Evolutionary conservation across 2,888 invertebrate species (phyloP).

Genomic region (Temnothorax ravouxi): DNA sequence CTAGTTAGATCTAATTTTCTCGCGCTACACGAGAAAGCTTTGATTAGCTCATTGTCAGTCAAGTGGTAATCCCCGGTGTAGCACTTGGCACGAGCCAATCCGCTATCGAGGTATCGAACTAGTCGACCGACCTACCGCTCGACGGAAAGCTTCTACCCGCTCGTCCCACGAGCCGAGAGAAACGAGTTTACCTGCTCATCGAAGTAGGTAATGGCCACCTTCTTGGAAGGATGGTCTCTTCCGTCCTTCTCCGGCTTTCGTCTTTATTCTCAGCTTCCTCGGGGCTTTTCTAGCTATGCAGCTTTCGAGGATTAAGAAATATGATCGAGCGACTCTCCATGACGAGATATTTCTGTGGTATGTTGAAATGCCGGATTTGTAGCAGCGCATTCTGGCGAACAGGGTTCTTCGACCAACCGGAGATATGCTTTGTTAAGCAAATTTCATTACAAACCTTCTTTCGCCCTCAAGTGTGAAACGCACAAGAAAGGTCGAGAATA

Average conservation of each 20-base stretch:
- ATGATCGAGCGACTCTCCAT: slow-evolving; percentile 1
- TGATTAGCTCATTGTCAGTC: slow-evolving; percentile 17
- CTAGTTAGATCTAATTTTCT: neutral
- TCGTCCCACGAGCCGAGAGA: slow-evolving; percentile 31
- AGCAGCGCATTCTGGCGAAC: neutral
- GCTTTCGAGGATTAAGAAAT: slow-evolving; percentile 33
- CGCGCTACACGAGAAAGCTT: slow-evolving; percentile 3
- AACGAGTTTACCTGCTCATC: slow-evolving; percentile 61
- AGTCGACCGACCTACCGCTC: slow-evolving; percentile 13
- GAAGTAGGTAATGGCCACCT: slow-evolving; percentile 56
- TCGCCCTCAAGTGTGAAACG: neutral
- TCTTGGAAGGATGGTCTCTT: slow-evolving; percentile 50
- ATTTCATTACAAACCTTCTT: slow-evolving; percentile 36
- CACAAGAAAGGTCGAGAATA: neutral
- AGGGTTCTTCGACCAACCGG: neutral
- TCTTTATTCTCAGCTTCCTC: neutral
- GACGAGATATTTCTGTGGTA: slow-evolving; percentile 12
- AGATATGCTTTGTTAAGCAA: slow-evolving; percentile 41
- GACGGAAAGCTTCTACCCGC: slow-evolving; percentile 16
- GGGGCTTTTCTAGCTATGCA: neutral
- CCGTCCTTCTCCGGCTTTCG: neutral
- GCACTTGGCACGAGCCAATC: slow-evolving; percentile 50
- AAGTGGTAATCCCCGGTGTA: slow-evolving; percentile 19
- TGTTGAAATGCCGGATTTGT: slow-evolving; percentile 24
- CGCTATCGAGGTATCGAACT: slow-evolving; percentile 39